Base-by-base conservation (phyloP, 1,140 invertebrate genomes). In the Lasioglossum baleicum region DNA sequence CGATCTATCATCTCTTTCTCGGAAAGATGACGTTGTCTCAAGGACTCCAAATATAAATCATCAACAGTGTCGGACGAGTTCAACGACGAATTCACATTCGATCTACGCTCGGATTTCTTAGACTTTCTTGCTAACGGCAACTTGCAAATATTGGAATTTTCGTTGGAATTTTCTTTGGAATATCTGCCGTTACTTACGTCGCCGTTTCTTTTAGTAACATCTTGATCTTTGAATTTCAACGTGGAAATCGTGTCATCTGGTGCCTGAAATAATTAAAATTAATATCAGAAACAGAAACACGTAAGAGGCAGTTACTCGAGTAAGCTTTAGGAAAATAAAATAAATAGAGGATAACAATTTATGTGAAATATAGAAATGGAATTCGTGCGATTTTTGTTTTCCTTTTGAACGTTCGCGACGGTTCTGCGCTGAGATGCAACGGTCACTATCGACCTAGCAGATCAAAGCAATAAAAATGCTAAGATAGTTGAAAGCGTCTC, bases 1-100 rank as follows among this genome's bases (percentile, higher is more conserved):
- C 70, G 74, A 61, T 90, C 81, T 56, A 87, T 74, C 75, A 86
- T 74, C 69, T 84, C 70, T 51, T 85, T 90, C 68, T 90, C 88
- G 20, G 77, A 70, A 31, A 87, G 72, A 82, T 90, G 88, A 72
- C 84, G 78, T 61, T 85, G 70, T 42, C 80, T 81, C n/a, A 88
- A 67, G 8, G 69, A 78, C 60, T 87, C 75, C 40, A 88, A 63
- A 51, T 85, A 76, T 67, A 66, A 51, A 67, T 87, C 76, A 48
- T 88, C 83, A 11, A 71, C 22, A 44, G 58, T 15, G 22, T 60
- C 66, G 26, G n/a, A 11, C 20, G 69, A 80, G 22, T 69, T 70
- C 58, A 73, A 35, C 35, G 64, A 83, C 22, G 63, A 75, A 17
- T 26, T 22, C 31, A 75, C 70, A 48, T 20, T 81, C 15, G 68